Base-by-base conservation (phyloP, 2,888 invertebrate genomes). In the Empis livida region DNA sequence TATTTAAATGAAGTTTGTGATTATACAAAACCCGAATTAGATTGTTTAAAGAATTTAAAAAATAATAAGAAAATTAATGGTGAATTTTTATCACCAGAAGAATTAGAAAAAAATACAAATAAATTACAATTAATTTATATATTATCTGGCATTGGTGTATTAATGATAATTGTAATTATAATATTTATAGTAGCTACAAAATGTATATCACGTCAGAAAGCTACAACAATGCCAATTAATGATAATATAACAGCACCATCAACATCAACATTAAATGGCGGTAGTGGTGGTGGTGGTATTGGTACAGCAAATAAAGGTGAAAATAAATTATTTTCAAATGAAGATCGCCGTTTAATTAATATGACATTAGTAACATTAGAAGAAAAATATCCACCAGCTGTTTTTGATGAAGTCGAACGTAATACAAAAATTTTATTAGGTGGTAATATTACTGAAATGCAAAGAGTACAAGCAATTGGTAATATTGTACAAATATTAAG, bases 1-100 rank as follows among this genome's bases (percentile, higher is more conserved):
- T 70, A 63, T 48, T 51, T 57, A 20, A 56, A 62, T 20, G 65
- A 65, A 44, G 62, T 66, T 0, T 70, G 70, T 42, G 61, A 60
- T 39, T 56, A 56, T 1, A 53, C 57, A 9, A 61, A 60, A 10
- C 59, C 53, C 1, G 55, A 56, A 1, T 40, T 67, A 16, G 59
- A 57, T 40, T 70, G 70, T 45, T 49, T 50, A 41, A 59, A 60
- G 17, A 61, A 61, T 49, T 53, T 54, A 42, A 44, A 47, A 30
- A 59, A 58, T 10, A 48, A 61, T 39, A 58, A 59, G 44, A 58
- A 57, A 44, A 56, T 61, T 32, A 54, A 62, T 13, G 64, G 60
- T 1, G 54, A 57, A 10, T 68, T 63, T 49, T 58, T 60, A 11
- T 59, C 63, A 4, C 57, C 60, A 16, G 57, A 64, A 46, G 61